Base-by-base conservation (phyloP, 1,140 invertebrate species). In the Choristoneura fumiferana region DNA sequence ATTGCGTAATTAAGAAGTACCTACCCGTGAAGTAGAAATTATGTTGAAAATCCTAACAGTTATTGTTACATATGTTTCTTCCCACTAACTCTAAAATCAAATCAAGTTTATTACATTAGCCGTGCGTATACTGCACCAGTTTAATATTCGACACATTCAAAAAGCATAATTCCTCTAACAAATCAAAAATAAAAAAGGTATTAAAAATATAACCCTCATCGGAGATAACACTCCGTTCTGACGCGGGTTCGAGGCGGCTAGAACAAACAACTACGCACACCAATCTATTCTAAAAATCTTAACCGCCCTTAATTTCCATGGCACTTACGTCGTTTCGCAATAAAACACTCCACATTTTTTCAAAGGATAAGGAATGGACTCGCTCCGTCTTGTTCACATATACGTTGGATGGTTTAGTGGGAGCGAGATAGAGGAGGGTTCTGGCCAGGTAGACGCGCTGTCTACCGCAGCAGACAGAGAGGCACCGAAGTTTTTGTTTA, bases 221-320 rank as follows among this genome's bases (percentile, higher is more conserved):
- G 74, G 67, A 80, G 77, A 84, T 84, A 86, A 82, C 84, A 81
- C 84, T 82, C 60, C 69, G 84, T 87, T 86, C 84, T 84, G 83
- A 87, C 78, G 73, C 75, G 80, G 83, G 80, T 83, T 76, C 76
- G n/a, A 69, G 77, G 81, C 84, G 84, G 84, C 71, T 84, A 87
- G 84, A 86, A 86, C 83, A 87, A 87, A 87, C 81, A 87, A 69
- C 70, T 49, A 49, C 12, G n/a, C 8, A 22, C 8, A 49, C 22
- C 8, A 1, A 10, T 43, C 43, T 29, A 29, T 29, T 10, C 12
- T 33, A 49, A 29, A 49, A 49, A 22, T 12, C 22, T 33, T 49
- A 49, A 49, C 8, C 0, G 12, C 43, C 10, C n/a, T 49, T 12
- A 4, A 49, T 22, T n/a, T 10, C 22, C 6, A 22, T 12, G 18